Base-by-base conservation (phyloP, 2,113 vertebrate species). In the Nannobrachium achirus region DNA sequence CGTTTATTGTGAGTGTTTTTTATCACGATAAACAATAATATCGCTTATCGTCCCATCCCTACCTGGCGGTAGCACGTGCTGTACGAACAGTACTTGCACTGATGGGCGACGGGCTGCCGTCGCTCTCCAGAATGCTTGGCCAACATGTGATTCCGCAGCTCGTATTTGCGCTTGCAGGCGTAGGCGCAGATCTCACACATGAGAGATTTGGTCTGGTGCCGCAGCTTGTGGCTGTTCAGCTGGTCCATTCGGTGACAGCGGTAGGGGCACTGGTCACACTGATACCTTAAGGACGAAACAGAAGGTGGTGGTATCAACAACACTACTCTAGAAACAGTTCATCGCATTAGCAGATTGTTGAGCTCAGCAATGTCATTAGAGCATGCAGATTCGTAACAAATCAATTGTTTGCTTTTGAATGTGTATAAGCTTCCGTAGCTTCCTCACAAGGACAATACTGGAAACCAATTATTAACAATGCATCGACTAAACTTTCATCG, bases 131-230 rank as follows among this genome's bases (percentile, higher is more conserved):
- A 90, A 70, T 99, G 98, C 84, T 98, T 98, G 0, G 88, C 81
- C 76, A 95, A 86, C 95, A 96, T 95, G 82, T 99, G 98, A 67
- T 95, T 97, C 82, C 94, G 95, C 16, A 99, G 93, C 83, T 99
- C 98, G 0, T 94, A 95, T 75, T 97, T 98, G 62, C 98, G 94
- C 79, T 98, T 99, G 92, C 98, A 99, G 25, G 95, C 91, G 0
- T 97, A 99, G 33, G 95, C 97, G 0, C 98, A 99, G 76, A 98
- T 93, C 82, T 99, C 98, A 0, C 98, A 99, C 88, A 98, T 98
- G 63, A 99, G 92, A 0, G 94, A 94, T 78, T 99, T 98, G 56
- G 93, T 94, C 80, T 98, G 96, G 86, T 99, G 98, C 39, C 97
- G 92, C 58, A 99, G 90, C 78, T 98, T 99, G 86, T 99, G 98